Base-by-base conservation (phyloP, 2,113 vertebrate genomes). In the Rattus rattus region DNA sequence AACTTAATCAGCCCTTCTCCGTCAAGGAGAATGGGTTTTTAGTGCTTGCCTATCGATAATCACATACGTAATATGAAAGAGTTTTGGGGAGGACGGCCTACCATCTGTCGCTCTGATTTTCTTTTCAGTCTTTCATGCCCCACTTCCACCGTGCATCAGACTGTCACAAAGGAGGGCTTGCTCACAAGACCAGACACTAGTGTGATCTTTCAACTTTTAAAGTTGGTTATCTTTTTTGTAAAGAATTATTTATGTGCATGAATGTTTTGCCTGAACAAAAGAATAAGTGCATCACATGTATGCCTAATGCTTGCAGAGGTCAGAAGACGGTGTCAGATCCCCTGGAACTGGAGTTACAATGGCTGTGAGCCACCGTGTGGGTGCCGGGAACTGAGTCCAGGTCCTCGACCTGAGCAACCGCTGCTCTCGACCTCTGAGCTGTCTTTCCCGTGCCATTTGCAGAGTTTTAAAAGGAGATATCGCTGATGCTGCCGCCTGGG, bases 91-190 rank as follows among this genome's bases (percentile, higher is more conserved):
- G 98, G 98, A 98, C 92, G 96, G 97, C 56, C 96, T 98, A 93
- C 98, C 98, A 98, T 98, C 98, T 99, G 98, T 98, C 98, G 98
- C 98, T 98, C 96, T 96, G 97, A 92, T 91, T 97, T 97, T 98
- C 98, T 97, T 97, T 94, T 85, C 92, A 97, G 91, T 85, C 77
- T 94, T 97, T 98, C 97, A 97, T 56, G 80, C 92, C 98, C 94
- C 97, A 98, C 96, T 98, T 98, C 98, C 98, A 97, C 84, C 96
- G 61, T 95, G 52, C 97, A 97, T 98, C 96, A 98, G 96, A 98
- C 96, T 95, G 90, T 94, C 96, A 86, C 97, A 98, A 98, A 98
- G 97, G 94, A 97, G 97, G 94, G 95, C 89, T 98, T 89, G 95
- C 97, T 97, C 97, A 65, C 98, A 97, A 98, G 92, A 91, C 94